Evolutionary conservation across 92 coral and sea anemone genomes (phyloP).

Genomic region (Epizoanthus illoricatus): DNA sequence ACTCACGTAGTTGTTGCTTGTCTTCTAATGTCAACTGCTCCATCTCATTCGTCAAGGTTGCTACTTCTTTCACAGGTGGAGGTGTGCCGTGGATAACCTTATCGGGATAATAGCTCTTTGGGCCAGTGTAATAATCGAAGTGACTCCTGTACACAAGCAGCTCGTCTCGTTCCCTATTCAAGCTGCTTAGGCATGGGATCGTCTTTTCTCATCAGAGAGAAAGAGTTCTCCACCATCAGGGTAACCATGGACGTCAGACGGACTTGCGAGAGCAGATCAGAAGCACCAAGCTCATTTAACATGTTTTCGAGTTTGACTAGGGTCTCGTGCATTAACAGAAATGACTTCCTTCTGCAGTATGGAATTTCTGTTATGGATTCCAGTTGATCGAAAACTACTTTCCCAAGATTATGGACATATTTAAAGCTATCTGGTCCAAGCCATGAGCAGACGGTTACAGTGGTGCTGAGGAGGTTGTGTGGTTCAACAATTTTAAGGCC

Average conservation of each 20-base stretch:
- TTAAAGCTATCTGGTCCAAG: no score
- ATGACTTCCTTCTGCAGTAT: no score
- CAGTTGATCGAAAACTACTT: no score
- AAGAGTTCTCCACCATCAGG: constrained; percentile 58
- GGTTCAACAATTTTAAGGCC: no score
- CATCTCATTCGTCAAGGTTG: constrained; percentile 4
- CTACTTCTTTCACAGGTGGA: constrained; percentile 28
- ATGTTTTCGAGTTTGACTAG: no score
- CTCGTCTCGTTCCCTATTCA: constrained; percentile 49
- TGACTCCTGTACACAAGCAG: constrained; percentile 42
- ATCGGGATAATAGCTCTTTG: constrained; percentile 51
- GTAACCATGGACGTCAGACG: constrained; percentile 44
- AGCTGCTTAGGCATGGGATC: constrained; percentile 56
- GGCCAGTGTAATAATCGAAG: constrained; percentile 52
- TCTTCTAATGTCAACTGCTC: constrained; percentile 42
- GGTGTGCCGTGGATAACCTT: constrained; percentile 33
- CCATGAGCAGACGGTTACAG: no score
- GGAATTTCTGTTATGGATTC: no score
- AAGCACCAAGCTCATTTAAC: constrained; percentile 47
- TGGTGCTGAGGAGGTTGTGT: no score
- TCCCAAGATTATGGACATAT: no score
- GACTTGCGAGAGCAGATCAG: constrained; percentile 45
- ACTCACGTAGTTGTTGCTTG: constrained; percentile 41
- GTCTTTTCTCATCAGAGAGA: constrained; percentile 48
- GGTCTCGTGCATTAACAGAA: no score